These are phyloP conservation scores for Rousettus leschenaultii DNA, from an alignment of 2,113 vertebrate species.

Conservation along the genomic window DNA sequence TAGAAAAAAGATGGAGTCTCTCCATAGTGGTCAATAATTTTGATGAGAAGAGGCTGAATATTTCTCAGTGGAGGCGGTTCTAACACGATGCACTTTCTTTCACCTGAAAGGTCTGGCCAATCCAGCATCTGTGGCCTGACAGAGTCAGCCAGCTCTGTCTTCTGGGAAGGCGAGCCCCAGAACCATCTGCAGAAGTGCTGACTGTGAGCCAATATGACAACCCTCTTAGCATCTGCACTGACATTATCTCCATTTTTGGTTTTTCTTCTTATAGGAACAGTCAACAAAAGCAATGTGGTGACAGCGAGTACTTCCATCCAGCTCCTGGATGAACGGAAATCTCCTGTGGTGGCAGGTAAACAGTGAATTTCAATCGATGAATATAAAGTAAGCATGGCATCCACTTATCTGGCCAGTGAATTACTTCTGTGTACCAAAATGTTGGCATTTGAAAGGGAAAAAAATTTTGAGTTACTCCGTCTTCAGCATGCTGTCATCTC, in stretches of 20 bases:
- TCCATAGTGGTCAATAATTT: background rate
- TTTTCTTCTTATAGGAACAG: conserved; percentile 81
- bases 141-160: background rate
- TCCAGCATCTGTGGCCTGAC: no score
- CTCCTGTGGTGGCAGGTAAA: conserved; percentile 97
- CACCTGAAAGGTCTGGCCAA: background rate
- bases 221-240: background rate
- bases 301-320: conserved; percentile 97
- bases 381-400: background rate
- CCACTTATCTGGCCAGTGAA: background rate
- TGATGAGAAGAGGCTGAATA: background rate
- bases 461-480: background rate
- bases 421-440: background rate
- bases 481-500: background rate
- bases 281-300: conserved; percentile 95
- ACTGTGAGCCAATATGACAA: background rate
- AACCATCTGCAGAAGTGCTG: background rate
- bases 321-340: conserved; percentile 96
- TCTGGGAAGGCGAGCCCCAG: background rate
- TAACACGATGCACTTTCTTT: background rate
- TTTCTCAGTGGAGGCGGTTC: background rate
- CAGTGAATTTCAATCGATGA: background rate
- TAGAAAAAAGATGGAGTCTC: background rate
- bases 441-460: background rate
- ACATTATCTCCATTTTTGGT: background rate